Conservation (phyloP, 2,888 invertebrate species). For the Philaethria dido region DNA sequence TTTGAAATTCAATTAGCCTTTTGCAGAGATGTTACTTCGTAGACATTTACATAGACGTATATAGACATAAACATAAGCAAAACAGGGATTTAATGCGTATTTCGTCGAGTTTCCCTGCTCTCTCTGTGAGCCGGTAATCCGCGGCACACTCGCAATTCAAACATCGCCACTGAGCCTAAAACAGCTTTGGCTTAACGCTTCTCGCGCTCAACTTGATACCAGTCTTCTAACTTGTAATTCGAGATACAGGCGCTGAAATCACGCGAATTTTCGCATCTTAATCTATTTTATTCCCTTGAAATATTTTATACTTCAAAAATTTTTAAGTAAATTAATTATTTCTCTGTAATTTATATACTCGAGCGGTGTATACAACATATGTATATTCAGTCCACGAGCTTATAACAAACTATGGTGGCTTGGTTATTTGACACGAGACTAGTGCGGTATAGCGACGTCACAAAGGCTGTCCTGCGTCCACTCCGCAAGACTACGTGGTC, state of each 20-base stretch:
- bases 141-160: slow-evolving; percentile 72
- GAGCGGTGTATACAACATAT: not conserved
- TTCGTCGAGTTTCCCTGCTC: slow-evolving; percentile 62
- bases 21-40: slow-evolving; percentile 48
- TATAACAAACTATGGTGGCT: slow-evolving; percentile 38
- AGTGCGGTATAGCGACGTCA: slow-evolving; percentile 59
- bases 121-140: slow-evolving; percentile 71
- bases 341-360: not conserved
- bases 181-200: slow-evolving; percentile 75
- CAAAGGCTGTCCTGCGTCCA: slow-evolving; percentile 63
- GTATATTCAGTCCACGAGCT: slow-evolving; percentile 23
- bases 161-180: slow-evolving; percentile 73
- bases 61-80: slow-evolving; percentile 65
- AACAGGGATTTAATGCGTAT: slow-evolving; percentile 72
- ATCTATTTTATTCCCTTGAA: slow-evolving; percentile 16
- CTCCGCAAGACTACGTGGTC: slow-evolving; percentile 78
- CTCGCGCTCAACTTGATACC: slow-evolving; percentile 71
- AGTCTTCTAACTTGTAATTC: slow-evolving; percentile 77
- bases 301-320: not conserved
- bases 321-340: not conserved
- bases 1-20: slow-evolving; percentile 53
- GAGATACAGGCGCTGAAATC: slow-evolving; percentile 76
- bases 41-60: slow-evolving; percentile 44
- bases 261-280: slow-evolving; percentile 72
- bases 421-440: slow-evolving; percentile 62